These are phyloP conservation scores for Ethmia dodecea DNA, from an alignment of 2,888 invertebrate species.

Conservation along the genomic window DNA sequence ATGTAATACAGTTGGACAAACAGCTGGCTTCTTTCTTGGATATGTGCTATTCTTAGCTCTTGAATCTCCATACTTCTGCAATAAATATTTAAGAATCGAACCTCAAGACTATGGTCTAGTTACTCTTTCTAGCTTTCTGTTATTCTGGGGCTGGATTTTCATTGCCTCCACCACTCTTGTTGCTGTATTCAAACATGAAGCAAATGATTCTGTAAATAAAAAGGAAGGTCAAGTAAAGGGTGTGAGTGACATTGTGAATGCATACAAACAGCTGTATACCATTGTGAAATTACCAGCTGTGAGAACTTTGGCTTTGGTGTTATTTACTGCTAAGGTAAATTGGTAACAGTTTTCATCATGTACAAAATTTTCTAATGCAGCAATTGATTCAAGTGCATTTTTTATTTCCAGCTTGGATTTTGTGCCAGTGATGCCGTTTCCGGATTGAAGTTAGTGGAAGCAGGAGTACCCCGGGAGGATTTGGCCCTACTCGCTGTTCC, in stretches of 20 bases:
- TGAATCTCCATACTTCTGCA: constrained; percentile 97
- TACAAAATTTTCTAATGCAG: background rate
- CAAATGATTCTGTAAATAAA: constrained; percentile 51
- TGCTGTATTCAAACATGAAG: constrained; percentile 91
- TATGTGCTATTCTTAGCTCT: constrained; percentile 97
- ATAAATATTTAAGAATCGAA: constrained; percentile 88
- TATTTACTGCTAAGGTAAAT: constrained; percentile 92
- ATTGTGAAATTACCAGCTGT: constrained; percentile 92
- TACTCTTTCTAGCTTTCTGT: constrained; percentile 89
- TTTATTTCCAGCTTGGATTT: constrained; percentile 88
- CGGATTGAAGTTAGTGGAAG: constrained; percentile 95
- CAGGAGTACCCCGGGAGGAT: constrained; percentile 96
- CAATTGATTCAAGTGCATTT: no score
- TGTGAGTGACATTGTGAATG: constrained; percentile 72
- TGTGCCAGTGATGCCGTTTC: constrained; percentile 97
- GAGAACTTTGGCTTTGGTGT: constrained; percentile 84
- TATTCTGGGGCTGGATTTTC: constrained; percentile 97
- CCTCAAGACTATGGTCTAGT: constrained; percentile 85
- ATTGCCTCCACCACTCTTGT: constrained; percentile 93
- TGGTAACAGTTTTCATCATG: background rate
- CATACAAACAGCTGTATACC: constrained; percentile 89
- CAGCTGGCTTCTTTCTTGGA: constrained; percentile 97
- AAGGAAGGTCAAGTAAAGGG: constrained; percentile 50
- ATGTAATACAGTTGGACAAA: constrained; percentile 99
- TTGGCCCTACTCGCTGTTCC: constrained; percentile 95